Conservation (phyloP, 2,113 vertebrate species). For the human region DNA sequence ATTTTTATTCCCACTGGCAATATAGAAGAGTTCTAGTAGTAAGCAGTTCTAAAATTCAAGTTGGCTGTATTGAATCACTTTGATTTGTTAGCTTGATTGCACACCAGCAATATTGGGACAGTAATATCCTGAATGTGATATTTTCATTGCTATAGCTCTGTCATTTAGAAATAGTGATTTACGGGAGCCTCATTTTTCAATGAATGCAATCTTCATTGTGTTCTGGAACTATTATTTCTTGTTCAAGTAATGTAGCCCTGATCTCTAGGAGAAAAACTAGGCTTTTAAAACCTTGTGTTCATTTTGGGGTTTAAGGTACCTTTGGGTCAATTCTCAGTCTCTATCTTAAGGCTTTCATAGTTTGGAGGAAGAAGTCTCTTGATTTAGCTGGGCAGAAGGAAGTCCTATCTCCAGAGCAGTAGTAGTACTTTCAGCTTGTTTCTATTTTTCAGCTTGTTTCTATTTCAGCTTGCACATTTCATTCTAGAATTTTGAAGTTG, state of each 20-base stretch:
- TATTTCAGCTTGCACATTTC: neutral
- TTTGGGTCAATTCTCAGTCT: conserved; percentile 7
- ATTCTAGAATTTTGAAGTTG: conserved; percentile 18
- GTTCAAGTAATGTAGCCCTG: neutral
- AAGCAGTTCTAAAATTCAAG: conserved; percentile 34
- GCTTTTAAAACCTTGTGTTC: neutral
- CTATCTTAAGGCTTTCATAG: neutral
- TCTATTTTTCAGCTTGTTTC: neutral
- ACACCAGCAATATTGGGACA: neutral
- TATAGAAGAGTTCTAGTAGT: neutral
- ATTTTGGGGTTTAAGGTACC: neutral
- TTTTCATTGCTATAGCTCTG: conserved; percentile 25
- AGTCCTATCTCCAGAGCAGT: neutral
- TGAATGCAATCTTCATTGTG: neutral
- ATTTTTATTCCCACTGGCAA: neutral
- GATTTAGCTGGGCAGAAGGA: neutral
- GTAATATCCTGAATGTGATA: neutral
- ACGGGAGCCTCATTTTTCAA: neutral
- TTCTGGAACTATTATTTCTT: neutral
- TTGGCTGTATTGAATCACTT: neutral
- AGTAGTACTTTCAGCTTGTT: neutral
- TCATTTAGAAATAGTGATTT: neutral
- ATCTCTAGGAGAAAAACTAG: neutral
- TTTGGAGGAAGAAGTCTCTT: neutral
- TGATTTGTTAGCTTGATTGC: conserved; percentile 18